phyloP scores from a whole-genome alignment of 1,140 invertebrate species.

The Coelopa frigida region DNA sequence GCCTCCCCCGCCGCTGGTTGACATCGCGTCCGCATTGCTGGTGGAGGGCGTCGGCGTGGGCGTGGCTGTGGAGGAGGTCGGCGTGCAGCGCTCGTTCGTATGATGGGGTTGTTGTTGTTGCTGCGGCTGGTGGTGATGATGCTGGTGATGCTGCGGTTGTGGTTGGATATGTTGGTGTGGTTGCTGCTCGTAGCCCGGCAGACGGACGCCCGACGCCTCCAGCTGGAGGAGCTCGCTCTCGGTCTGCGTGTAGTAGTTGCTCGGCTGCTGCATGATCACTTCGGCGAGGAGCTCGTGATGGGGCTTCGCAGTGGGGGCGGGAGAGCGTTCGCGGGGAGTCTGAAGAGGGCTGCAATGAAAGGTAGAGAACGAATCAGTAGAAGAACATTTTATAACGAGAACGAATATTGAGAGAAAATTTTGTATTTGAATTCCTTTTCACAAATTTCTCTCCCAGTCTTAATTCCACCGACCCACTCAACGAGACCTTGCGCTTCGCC shows the following conservation, averaged over 20 bases:
- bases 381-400: too few relatives aligned
- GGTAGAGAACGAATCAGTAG: conserved; percentile 6
- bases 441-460: too few relatives aligned
- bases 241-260: conserved; percentile 42
- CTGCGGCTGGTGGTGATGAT: conserved; percentile 10
- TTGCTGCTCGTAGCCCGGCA: conserved; percentile 12
- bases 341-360: conserved; percentile 21
- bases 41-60: conserved; percentile 18
- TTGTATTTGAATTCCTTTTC: too few relatives aligned
- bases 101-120: conserved; percentile 9
- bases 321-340: too few relatives aligned
- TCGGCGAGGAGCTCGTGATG: conserved; percentile 17
- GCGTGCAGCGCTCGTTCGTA: conserved; percentile 10
- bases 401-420: too few relatives aligned
- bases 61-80: conserved; percentile 15
- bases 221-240: conserved; percentile 39
- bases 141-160: conserved; percentile 8
- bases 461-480: too few relatives aligned
- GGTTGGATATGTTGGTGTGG: conserved; percentile 11
- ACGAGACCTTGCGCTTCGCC: too few relatives aligned
- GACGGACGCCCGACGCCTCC: conserved; percentile 27
- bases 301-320: conserved; percentile 5
- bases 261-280: conserved; percentile 36
- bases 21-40: conserved; percentile 25
- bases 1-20: conserved; percentile 18